Conservation (phyloP, 1,140 invertebrate genomes). For the Hermetia illucens region DNA sequence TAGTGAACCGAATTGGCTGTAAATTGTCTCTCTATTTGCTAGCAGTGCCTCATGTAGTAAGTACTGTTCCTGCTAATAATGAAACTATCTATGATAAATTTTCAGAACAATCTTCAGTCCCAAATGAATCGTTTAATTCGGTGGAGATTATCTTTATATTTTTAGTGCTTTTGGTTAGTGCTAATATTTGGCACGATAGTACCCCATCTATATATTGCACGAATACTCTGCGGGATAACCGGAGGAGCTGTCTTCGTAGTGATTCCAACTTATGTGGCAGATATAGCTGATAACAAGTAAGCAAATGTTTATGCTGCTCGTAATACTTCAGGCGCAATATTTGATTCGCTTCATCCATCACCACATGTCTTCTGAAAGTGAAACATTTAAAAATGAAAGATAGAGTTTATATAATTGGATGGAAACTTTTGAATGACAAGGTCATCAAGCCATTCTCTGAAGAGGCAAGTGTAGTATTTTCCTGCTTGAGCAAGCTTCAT, state of each 20-base stretch:
- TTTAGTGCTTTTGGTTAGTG: constrained; percentile 21
- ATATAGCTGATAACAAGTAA: constrained; percentile 26
- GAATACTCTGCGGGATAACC: constrained; percentile 30
- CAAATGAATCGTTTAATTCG: too few relatives aligned
- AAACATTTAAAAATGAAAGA: too few relatives aligned
- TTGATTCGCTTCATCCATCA: too few relatives aligned
- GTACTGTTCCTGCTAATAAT: constrained; percentile 2
- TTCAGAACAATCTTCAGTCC: neutral
- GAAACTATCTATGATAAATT: too few relatives aligned
- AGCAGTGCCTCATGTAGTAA: constrained; percentile 26
- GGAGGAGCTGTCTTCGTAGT: constrained; percentile 28
- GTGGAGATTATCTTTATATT: neutral
- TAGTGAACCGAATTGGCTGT: constrained; percentile 29
- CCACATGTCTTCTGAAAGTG: too few relatives aligned
- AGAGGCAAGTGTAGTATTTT: too few relatives aligned
- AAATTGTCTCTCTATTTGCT: constrained; percentile 30
- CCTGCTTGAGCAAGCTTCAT: too few relatives aligned
- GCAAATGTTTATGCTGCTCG: too few relatives aligned
- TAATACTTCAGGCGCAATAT: too few relatives aligned
- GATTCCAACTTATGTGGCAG: constrained; percentile 30
- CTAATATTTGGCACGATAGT: constrained; percentile 27
- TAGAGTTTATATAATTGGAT: too few relatives aligned
- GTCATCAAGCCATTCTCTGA: too few relatives aligned
- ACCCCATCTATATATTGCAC: constrained; percentile 23
- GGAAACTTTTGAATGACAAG: too few relatives aligned